Conservation (phyloP, 2,888 invertebrate genomes). For the Xestia ashworthii region DNA sequence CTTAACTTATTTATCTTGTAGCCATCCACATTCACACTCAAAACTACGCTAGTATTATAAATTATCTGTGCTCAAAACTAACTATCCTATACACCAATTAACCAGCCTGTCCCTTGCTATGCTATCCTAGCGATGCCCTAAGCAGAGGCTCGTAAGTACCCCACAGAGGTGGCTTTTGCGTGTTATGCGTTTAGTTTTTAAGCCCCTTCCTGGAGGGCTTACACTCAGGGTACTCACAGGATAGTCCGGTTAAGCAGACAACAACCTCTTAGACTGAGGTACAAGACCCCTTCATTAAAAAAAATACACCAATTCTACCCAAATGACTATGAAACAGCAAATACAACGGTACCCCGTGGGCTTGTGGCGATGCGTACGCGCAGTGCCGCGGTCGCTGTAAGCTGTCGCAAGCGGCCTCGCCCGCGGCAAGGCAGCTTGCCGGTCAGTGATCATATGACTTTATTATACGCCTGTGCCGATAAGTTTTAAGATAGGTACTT, state of each 20-base stretch:
- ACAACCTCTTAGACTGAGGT: background rate
- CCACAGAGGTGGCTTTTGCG: background rate
- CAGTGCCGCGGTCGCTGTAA: conserved; percentile 25
- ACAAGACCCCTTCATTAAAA: background rate
- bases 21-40: background rate
- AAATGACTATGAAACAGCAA: conserved; percentile 6
- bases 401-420: conserved; percentile 74
- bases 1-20: background rate
- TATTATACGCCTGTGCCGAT: conserved; percentile 48
- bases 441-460: conserved; percentile 74
- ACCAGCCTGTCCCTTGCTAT: background rate
- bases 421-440: conserved; percentile 84
- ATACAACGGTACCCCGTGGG: conserved; percentile 16
- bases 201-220: background rate
- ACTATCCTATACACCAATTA: background rate
- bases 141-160: too few species aligned
- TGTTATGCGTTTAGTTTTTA: background rate
- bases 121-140: too few species aligned
- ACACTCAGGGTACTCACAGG: background rate
- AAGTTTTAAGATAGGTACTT: conserved; percentile 12
- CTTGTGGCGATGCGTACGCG: conserved; percentile 29
- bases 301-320: background rate
- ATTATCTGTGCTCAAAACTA: too few species aligned
- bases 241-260: background rate
- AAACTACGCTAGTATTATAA: too few species aligned